Percentiles rank a stretch among this genome's conserved stretches.
These are phyloP conservation scores for Pygoscelis adeliae DNA, from an alignment of 2,113 vertebrate species.

Conservation along the genomic window DNA sequence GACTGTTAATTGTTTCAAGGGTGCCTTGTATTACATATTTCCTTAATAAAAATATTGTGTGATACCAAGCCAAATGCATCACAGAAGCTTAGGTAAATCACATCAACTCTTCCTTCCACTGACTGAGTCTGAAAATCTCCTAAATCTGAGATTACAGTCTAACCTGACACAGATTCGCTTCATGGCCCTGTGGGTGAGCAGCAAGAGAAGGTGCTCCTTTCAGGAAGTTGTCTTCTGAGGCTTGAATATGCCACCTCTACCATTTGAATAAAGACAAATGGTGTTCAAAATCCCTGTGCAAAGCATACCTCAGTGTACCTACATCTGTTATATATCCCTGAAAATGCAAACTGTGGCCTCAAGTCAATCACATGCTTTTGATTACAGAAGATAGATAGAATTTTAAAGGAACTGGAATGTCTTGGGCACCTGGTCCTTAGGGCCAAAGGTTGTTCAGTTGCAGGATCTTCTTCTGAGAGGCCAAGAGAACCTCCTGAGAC, in stretches of 20 bases:
- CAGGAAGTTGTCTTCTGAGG: not conserved
- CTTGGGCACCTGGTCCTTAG: not conserved
- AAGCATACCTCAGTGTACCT: not conserved
- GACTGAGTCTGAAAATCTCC: not conserved
- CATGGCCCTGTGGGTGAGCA: not conserved
- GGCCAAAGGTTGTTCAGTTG: not conserved
- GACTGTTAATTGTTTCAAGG: not conserved
- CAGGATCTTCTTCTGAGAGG: not conserved
- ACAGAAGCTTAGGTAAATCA: slow-evolving; percentile 36
- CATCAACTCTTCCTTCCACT: slow-evolving; percentile 28
- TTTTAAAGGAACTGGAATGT: not conserved
- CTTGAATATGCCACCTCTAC: not conserved
- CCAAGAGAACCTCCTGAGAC: not conserved
- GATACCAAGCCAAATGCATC: slow-evolving; percentile 20
- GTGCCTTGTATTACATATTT: not conserved
- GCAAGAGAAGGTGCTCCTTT: not conserved
- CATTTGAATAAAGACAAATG: not conserved
- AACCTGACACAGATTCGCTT: not conserved
- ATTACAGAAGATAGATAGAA: not conserved
- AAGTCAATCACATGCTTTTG: not conserved
- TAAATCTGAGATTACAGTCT: slow-evolving; percentile 27
- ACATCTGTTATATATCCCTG: not conserved
- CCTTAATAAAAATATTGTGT: slow-evolving; percentile 4
- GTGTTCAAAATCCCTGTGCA: not conserved
- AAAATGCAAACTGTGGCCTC: not conserved